Evolutionary conservation across 1,140 invertebrate genomes (phyloP).

Genomic region (Brachionus calyciflorus): DNA sequence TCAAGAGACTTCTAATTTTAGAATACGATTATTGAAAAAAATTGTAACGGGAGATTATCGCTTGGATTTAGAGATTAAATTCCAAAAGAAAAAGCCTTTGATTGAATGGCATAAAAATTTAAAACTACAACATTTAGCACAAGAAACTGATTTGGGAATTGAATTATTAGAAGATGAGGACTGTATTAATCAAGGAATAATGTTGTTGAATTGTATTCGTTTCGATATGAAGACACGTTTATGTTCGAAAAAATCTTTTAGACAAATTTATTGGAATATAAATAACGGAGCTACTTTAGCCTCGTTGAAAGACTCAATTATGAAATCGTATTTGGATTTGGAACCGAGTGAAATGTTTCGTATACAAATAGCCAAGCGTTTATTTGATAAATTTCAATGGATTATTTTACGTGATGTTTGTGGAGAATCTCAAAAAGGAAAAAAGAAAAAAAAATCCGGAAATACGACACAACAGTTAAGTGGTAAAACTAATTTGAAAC

Average conservation of each 20-base stretch:
- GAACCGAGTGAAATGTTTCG: conserved; percentile 5
- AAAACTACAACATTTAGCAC: neutral
- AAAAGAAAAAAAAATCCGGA: conserved; percentile 38
- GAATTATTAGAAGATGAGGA: conserved; percentile 19
- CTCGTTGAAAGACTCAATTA: conserved; percentile 16
- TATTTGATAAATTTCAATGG: conserved; percentile 5
- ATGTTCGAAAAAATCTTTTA: neutral
- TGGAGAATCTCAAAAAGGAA: neutral
- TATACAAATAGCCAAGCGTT: conserved; percentile 16
- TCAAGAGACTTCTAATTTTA: neutral
- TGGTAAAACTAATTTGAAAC: conserved; percentile 1
- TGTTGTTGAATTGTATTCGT: conserved; percentile 2
- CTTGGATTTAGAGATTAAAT: neutral
- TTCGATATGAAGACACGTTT: neutral
- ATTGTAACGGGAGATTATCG: neutral
- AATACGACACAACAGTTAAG: neutral
- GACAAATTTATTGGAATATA: conserved; percentile 19
- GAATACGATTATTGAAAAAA: neutral
- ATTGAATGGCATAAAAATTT: conserved; percentile 16
- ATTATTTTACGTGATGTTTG: neutral
- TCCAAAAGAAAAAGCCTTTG: conserved; percentile 7
- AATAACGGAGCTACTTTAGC: conserved; percentile 15
- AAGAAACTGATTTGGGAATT: neutral
- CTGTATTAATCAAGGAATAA: neutral
- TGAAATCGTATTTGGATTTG: neutral